Base-by-base conservation (phyloP, 2,888 invertebrate genomes). In the Tuta absoluta region DNA sequence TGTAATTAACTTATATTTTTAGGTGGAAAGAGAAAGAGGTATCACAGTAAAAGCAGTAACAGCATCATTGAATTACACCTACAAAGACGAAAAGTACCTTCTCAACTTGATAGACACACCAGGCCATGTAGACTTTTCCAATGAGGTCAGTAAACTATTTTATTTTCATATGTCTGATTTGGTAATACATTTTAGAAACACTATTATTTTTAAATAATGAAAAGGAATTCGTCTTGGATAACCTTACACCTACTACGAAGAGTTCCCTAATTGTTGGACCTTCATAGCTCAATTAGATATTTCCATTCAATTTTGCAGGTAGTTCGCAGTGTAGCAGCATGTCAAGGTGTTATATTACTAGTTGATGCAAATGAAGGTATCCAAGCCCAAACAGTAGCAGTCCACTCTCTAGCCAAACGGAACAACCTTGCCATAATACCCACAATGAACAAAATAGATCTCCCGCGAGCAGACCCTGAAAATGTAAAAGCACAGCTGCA, bases 1-100 rank as follows among this genome's bases (percentile, higher is more conserved):
- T n/a, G n/a, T n/a, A n/a, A n/a, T n/a, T n/a, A n/a, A n/a, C n/a
- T 56, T 56, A 56, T 41, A 2, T n/a, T 83, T 75, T 49, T 91
- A 95, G 91, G 98, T 99, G 10, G 99, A 99, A 89, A 93, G 95
- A 76, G 98, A 99, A 87, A 93, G 99, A 76, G 99, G 99, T 0
- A 99, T 99, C 38, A 99, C 99, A 7, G 99, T 99, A 0, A 99
- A 99, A 89, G 99, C 99, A 11, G 99, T 99, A 77, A 97, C 98
- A 38, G 98, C 96, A 4, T 97, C 98, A 0, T 91, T 99, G 68
- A 93, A 96, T 68, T 96, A 97, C 80, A 92, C 92, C 24, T 94
- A 95, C 75, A 92, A 94, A 28, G 94, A 93, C 63, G 89, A 94
- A 75, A 86, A 93, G 23, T 98, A 97, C 87, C 91, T 98, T 37